These are phyloP conservation scores for Lithobates pipiens DNA, from an alignment of 2,797 vertebrate genomes.

Conservation along the genomic window DNA sequence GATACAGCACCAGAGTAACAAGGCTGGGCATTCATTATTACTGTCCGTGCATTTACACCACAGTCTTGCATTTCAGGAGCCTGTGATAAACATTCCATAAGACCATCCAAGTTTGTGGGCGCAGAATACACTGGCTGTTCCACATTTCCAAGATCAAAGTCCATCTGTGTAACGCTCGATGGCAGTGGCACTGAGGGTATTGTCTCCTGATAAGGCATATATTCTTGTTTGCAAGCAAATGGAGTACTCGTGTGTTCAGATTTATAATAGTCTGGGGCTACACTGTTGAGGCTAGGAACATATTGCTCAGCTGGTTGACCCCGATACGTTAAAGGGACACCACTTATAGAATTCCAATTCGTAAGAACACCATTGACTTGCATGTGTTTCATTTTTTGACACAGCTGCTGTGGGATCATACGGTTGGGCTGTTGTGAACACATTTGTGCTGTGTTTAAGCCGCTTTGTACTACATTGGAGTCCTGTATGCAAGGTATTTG, in stretches of 20 bases:
- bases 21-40: constrained; percentile 66
- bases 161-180: constrained; percentile 71
- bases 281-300: constrained; percentile 66
- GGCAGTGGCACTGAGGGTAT: constrained; percentile 63
- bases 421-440: constrained; percentile 67
- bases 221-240: constrained; percentile 72
- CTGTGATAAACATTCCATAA: constrained; percentile 77
- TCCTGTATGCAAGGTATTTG: constrained; percentile 68
- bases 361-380: constrained; percentile 75
- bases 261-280: constrained; percentile 72
- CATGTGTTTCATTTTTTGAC: constrained; percentile 78
- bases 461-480: constrained; percentile 72
- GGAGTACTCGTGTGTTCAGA: constrained; percentile 71
- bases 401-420: constrained; percentile 72
- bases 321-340: constrained; percentile 66
- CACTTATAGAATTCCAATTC: constrained; percentile 69
- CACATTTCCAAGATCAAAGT: constrained; percentile 73
- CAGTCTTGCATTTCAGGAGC: constrained; percentile 69
- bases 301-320: constrained; percentile 72
- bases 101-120: constrained; percentile 75
- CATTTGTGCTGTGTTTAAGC: constrained; percentile 66
- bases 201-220: constrained; percentile 71
- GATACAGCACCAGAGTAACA: constrained; percentile 77
- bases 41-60: constrained; percentile 66
- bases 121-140: constrained; percentile 68